Conservation (phyloP, 2,797 vertebrate genomes). For the Hippopotamyrus pictus region DNA sequence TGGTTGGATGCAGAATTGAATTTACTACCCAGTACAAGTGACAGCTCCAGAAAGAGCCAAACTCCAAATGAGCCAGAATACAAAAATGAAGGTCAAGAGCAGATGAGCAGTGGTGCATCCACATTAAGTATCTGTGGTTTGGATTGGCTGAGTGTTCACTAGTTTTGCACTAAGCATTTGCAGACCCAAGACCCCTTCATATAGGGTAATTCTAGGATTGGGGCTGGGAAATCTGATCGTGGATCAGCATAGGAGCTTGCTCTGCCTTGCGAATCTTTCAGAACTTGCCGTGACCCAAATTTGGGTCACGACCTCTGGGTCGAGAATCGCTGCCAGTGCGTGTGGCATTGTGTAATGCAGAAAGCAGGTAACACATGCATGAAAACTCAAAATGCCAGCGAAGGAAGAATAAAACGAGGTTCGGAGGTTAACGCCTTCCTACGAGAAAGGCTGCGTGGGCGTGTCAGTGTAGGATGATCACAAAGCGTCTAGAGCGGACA, state of each 20-base stretch:
- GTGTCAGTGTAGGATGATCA: not conserved
- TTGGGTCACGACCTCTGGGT: not conserved
- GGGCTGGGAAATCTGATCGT: not conserved
- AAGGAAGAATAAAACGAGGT: not conserved
- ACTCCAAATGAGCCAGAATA: not conserved
- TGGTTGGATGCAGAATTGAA: not conserved
- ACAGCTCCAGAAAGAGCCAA: not conserved
- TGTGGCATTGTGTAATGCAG: not conserved
- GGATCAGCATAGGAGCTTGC: not conserved
- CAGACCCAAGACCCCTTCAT: not conserved
- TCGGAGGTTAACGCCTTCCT: not conserved
- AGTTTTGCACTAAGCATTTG: not conserved
- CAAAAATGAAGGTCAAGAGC: not conserved
- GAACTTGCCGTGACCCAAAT: not conserved
- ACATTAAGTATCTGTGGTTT: not conserved
- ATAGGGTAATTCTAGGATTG: not conserved
- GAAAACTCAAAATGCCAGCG: conserved; percentile 39
- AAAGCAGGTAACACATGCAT: conserved; percentile 34
- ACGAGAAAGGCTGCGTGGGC: not conserved
- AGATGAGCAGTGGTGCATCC: not conserved
- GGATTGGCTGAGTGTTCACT: not conserved
- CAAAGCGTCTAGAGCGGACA: not conserved
- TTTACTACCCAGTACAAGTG: not conserved
- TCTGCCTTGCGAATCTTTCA: not conserved
- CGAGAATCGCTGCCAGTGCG: not conserved